These are phyloP conservation scores for Pteronotus mesoamericanus DNA, from an alignment of 2,797 vertebrate genomes.

Conservation along the genomic window DNA sequence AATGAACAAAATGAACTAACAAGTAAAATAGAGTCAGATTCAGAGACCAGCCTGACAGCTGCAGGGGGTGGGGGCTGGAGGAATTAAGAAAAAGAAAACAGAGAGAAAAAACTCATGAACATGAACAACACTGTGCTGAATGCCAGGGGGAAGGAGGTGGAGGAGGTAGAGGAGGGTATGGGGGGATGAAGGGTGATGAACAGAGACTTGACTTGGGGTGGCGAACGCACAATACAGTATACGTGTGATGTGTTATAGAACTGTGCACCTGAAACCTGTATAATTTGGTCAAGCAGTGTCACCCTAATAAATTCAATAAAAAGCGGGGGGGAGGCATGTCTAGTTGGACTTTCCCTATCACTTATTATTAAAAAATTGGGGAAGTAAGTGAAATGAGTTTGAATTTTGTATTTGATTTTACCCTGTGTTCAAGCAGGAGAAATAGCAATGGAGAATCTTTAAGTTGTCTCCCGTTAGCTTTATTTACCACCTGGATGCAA, in stretches of 20 bases:
- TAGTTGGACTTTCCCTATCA: neutral
- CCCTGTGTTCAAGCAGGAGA: neutral
- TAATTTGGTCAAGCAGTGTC: neutral
- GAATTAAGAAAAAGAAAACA: neutral
- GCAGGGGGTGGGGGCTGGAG: neutral
- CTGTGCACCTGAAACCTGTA: neutral
- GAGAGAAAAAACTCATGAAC: neutral
- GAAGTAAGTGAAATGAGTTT: neutral
- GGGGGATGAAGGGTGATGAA: neutral
- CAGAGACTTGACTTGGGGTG: too few relatives aligned
- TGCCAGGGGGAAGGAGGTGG: neutral
- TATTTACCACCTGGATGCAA: neutral
- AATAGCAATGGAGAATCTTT: neutral
- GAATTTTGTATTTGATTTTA: neutral
- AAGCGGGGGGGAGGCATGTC: neutral
- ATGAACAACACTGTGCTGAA: neutral
- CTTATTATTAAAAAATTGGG: neutral
- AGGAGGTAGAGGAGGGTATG: too few relatives aligned
- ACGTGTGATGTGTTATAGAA: neutral
- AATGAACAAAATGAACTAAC: neutral
- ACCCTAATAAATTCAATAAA: neutral
- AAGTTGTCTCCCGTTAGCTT: neutral
- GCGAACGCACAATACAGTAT: neutral
- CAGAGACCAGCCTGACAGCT: too few relatives aligned
- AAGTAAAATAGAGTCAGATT: too few relatives aligned